Conservation (phyloP, 2,797 vertebrate species). For the Siniperca scherzeri region DNA sequence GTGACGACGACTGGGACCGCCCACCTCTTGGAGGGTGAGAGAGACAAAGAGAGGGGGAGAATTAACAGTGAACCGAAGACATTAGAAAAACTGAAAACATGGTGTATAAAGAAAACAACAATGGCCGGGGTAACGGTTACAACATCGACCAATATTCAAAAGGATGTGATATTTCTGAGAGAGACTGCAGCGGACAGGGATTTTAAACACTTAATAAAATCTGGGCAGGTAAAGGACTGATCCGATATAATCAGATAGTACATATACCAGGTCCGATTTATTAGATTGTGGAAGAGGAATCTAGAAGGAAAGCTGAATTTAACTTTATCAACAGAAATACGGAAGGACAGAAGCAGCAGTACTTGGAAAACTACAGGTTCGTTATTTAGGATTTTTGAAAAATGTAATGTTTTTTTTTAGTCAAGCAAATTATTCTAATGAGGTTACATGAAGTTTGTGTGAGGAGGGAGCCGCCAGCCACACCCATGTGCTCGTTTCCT, state of each 20-base stretch:
- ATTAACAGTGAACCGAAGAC: neutral
- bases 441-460: no score
- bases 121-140: neutral
- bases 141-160: no score
- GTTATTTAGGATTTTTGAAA: no score
- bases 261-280: neutral
- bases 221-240: neutral
- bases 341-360: neutral
- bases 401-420: no score
- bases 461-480: no score
- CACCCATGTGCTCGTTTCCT: no score
- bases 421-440: no score
- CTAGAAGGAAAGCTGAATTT: no score
- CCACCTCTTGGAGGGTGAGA: constrained; percentile 90
- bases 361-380: no score
- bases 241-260: neutral
- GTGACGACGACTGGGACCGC: constrained; percentile 94
- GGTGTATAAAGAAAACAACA: neutral
- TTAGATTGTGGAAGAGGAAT: no score
- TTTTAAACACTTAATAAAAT: neutral
- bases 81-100: neutral
- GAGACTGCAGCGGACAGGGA: neutral
- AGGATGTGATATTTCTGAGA: no score
- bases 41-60: neutral
- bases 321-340: neutral